These are phyloP conservation scores for Quadriops clusia DNA, from an alignment of 2,888 invertebrate species.

Conservation along the genomic window DNA sequence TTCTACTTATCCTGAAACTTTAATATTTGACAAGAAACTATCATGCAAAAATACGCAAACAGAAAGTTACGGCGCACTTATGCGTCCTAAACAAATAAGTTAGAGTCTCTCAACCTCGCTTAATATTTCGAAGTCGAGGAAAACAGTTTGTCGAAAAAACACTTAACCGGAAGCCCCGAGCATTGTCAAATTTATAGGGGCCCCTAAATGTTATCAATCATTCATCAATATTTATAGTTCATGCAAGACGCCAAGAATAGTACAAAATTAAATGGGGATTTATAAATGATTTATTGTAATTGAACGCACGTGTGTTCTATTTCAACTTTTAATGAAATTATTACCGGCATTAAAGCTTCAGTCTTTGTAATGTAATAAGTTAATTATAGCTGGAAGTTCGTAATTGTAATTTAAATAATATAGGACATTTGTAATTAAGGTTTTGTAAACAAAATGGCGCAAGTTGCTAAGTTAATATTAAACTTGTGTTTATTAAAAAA, in stretches of 20 bases:
- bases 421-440: constrained; percentile 34
- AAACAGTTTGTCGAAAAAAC: too few relatives aligned
- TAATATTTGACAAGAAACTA: too few relatives aligned
- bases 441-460: constrained; percentile 30
- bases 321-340: constrained; percentile 36
- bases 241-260: constrained; percentile 26
- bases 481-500: too few relatives aligned
- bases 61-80: too few relatives aligned
- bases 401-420: constrained; percentile 38
- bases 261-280: constrained; percentile 30
- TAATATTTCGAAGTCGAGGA: too few relatives aligned
- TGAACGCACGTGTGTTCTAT: constrained; percentile 34
- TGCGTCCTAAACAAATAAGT: too few relatives aligned
- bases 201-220: too few relatives aligned
- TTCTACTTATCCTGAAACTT: too few relatives aligned
- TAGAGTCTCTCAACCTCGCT: too few relatives aligned
- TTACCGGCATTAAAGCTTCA: constrained; percentile 33
- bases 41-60: too few relatives aligned
- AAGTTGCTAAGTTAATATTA: constrained; percentile 8
- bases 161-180: too few relatives aligned
- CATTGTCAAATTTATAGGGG: too few relatives aligned
- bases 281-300: constrained; percentile 35
- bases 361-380: constrained; percentile 34
- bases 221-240: constrained; percentile 26
- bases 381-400: constrained; percentile 34